Percentiles rank a stretch among this genome's conserved stretches.
phyloP scores from a whole-genome alignment of 2,888 invertebrate species.

The Scaptomyza tumidula region DNA sequence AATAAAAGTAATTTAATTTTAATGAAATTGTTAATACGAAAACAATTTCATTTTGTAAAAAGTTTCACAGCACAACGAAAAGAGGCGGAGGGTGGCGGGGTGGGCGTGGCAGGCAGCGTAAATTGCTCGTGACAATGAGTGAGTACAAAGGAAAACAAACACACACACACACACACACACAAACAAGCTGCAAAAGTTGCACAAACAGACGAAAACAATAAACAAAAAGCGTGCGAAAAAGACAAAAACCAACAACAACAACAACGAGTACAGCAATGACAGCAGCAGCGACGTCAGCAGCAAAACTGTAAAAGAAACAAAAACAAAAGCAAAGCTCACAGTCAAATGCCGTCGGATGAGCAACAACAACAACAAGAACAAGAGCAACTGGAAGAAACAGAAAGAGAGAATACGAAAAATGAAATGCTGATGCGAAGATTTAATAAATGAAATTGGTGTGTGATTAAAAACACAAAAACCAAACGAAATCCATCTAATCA shows the following conservation, averaged over 20 bases:
- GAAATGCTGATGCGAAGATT: conserved; percentile 84
- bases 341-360: conserved; percentile 61
- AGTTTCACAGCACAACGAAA: conserved; percentile 56
- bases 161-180: conserved; percentile 31
- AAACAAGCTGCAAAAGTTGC: conserved; percentile 40
- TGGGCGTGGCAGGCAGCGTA: conserved; percentile 55
- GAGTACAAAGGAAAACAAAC: conserved; percentile 64
- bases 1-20: conserved; percentile 80
- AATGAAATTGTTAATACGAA: conserved; percentile 81
- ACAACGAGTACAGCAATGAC: background rate
- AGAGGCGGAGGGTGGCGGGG: conserved; percentile 1
- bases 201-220: conserved; percentile 56
- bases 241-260: conserved; percentile 39
- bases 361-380: conserved; percentile 9
- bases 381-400: conserved; percentile 28
- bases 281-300: conserved; percentile 5
- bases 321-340: conserved; percentile 34
- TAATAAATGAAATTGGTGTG: conserved; percentile 85
- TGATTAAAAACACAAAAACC: conserved; percentile 85
- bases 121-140: conserved; percentile 82
- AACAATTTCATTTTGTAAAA: conserved; percentile 82
- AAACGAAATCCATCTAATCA: conserved; percentile 85
- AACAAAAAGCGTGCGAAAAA: conserved; percentile 58
- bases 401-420: conserved; percentile 67
- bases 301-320: conserved; percentile 20